A percentile compares a stretch with the other conserved stretches of the same genome.
phyloP scores from a whole-genome alignment of 2,888 invertebrate species.

The Augiades crinisus region DNA sequence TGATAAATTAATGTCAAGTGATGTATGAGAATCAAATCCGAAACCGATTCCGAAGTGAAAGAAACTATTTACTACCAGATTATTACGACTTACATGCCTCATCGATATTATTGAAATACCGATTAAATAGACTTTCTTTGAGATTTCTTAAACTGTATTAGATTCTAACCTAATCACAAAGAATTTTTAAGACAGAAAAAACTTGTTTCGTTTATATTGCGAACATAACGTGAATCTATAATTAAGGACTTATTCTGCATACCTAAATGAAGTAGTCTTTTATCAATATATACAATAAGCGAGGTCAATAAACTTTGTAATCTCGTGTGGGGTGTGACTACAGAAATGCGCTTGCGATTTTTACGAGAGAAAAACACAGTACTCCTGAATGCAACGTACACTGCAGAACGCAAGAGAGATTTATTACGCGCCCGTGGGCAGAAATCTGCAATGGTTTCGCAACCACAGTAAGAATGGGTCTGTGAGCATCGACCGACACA shows the following conservation, averaged over 20 bases:
- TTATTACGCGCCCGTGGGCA: constrained; percentile 60
- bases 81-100: too few relatives aligned
- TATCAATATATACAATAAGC: constrained; percentile 18
- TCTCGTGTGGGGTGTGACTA: constrained; percentile 39
- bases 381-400: constrained; percentile 54
- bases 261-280: constrained; percentile 16
- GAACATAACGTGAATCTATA: neutral
- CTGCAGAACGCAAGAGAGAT: constrained; percentile 55
- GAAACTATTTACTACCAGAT: too few relatives aligned
- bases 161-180: too few relatives aligned
- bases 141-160: too few relatives aligned
- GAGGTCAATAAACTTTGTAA: constrained; percentile 40
- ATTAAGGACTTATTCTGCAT: neutral
- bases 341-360: constrained; percentile 47
- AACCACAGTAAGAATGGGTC: constrained; percentile 48
- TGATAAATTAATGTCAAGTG: too few relatives aligned
- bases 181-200: too few relatives aligned
- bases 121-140: too few relatives aligned
- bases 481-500: constrained; percentile 47
- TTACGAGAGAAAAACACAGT: constrained; percentile 44
- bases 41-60: too few relatives aligned
- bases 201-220: neutral
- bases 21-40: too few relatives aligned
- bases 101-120: too few relatives aligned
- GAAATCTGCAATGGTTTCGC: constrained; percentile 62